Percentiles rank a stretch among this genome's conserved stretches.
Conservation (phyloP, 2,113 vertebrate species). For the Seriola aureovittata region DNA sequence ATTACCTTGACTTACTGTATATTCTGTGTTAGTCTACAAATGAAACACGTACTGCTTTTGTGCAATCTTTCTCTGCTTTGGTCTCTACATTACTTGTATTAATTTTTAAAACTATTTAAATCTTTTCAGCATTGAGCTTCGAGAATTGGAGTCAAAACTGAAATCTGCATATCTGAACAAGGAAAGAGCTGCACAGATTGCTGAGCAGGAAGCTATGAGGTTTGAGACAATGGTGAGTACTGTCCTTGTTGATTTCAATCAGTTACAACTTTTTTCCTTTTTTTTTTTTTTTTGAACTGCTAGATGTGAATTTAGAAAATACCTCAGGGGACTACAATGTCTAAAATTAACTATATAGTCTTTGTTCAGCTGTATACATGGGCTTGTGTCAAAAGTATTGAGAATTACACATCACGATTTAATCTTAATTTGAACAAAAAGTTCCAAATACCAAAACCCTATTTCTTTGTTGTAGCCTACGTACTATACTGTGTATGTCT, state of each 20-base stretch:
- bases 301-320: not conserved
- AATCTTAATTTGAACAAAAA: not conserved
- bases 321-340: not conserved
- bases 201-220: slow-evolving; percentile 88
- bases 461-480: not conserved
- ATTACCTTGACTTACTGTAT: not conserved
- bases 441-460: not conserved
- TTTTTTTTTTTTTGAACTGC: not conserved
- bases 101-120: not conserved
- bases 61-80: not conserved
- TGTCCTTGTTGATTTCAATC: not conserved
- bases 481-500: not conserved
- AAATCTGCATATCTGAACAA: slow-evolving; percentile 91
- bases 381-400: not conserved
- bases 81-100: not conserved
- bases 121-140: slow-evolving; percentile 88
- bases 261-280: not conserved
- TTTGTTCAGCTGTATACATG: not conserved
- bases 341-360: not conserved
- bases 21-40: slow-evolving; percentile 13
- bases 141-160: slow-evolving; percentile 91
- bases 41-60: not conserved
- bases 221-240: slow-evolving; percentile 88
- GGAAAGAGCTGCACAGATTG: slow-evolving; percentile 92
- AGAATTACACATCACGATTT: not conserved